Evolutionary conservation across 37 sponge, comb jelly and placozoan species (phyloP).

Genomic region (Beroe ovata): DNA sequence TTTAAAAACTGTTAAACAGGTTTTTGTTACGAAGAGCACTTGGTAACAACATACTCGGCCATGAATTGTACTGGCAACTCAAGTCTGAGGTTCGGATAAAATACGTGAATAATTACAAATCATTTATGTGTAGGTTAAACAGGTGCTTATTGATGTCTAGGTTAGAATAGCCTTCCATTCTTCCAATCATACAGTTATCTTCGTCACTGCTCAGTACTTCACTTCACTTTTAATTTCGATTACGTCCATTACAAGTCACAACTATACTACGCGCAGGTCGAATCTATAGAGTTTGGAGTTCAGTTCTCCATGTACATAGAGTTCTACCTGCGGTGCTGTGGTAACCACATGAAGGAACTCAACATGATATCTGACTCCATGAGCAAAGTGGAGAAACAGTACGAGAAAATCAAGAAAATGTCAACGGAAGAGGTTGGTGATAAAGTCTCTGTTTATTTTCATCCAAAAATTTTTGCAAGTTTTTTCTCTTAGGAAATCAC

Average conservation of each 20-base stretch:
- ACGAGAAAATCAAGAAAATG: conserved; percentile 33
- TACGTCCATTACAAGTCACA: no score
- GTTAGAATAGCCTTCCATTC: no score
- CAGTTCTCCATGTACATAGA: conserved; percentile 34
- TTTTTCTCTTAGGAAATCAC: no score
- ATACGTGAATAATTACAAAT: background rate
- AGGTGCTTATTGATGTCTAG: no score
- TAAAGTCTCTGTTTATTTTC: no score
- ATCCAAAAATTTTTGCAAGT: no score
- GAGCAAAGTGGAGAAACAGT: background rate
- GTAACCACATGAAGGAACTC: conserved; percentile 37
- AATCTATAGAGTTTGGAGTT: background rate
- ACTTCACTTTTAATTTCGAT: no score
- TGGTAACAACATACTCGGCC: conserved; percentile 18
- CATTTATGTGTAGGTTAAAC: no score
- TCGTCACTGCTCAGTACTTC: no score
- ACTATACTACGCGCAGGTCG: conserved; percentile 23
- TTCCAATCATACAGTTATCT: background rate
- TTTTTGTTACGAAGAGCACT: conserved; percentile 35
- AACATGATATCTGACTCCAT: conserved; percentile 30
- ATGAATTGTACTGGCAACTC: conserved; percentile 58
- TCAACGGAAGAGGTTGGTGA: background rate
- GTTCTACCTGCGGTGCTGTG: conserved; percentile 59
- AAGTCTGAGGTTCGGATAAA: conserved; percentile 39
- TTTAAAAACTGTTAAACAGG: no score